Evolutionary conservation across 2,113 vertebrate genomes (phyloP).

Genomic region (Bufo bufo): DNA sequence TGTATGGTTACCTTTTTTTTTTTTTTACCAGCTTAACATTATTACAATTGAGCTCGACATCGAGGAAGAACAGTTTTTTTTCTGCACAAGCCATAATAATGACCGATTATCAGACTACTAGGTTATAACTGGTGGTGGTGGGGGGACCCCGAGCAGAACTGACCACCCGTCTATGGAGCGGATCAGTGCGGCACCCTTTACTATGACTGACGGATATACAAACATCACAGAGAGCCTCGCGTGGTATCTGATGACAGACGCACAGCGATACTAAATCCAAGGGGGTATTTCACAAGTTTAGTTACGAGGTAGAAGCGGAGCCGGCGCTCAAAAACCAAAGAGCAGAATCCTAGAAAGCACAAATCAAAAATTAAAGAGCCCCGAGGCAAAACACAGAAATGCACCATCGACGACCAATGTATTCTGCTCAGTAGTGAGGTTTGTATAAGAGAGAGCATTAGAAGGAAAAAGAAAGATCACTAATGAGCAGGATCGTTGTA

Average conservation of each 20-base stretch:
- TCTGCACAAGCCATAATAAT: too few relatives aligned
- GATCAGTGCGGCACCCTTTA: neutral
- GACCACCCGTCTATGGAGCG: neutral
- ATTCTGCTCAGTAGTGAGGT: neutral
- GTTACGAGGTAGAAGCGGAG: neutral
- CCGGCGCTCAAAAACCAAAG: neutral
- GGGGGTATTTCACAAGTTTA: neutral
- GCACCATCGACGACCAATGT: neutral
- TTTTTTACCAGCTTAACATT: too few relatives aligned
- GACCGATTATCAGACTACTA: neutral
- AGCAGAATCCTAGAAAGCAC: neutral
- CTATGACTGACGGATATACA: too few relatives aligned
- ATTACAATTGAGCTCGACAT: too few relatives aligned
- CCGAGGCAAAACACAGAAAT: neutral
- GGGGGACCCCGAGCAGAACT: neutral
- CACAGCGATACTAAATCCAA: neutral
- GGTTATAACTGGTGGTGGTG: neutral
- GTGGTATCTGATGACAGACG: neutral
- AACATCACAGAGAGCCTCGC: neutral
- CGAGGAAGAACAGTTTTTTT: too few relatives aligned
- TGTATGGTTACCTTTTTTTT: too few relatives aligned
- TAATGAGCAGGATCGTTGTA: neutral
- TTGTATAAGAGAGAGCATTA: neutral
- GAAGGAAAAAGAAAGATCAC: neutral
- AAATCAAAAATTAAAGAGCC: neutral